phyloP scores from a whole-genome alignment of 2,888 invertebrate species.

The Cerceris rybyensis region DNA sequence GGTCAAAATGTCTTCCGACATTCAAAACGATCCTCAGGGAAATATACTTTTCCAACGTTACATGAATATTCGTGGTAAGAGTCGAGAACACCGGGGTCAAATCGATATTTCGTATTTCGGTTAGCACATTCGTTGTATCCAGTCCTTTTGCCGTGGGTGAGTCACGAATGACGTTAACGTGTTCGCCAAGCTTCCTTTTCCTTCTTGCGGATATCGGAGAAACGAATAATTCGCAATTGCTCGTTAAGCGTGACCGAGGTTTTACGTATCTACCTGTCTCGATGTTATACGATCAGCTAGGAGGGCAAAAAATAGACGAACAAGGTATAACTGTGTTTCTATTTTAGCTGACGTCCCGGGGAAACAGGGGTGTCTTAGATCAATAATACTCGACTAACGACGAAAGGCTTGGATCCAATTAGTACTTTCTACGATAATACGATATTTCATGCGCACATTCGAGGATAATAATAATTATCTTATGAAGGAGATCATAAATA shows the following conservation, averaged over 20 bases:
- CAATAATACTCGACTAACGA: not conserved
- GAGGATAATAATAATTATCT: no score
- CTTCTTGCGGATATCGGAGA: no score
- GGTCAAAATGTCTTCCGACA: not conserved
- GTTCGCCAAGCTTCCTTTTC: not conserved
- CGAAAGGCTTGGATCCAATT: no score
- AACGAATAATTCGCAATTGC: no score
- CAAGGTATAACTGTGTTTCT: not conserved
- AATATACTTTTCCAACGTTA: not conserved
- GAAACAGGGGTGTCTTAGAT: not conserved
- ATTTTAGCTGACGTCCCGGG: not conserved
- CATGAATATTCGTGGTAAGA: not conserved
- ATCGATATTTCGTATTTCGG: conserved; percentile 15
- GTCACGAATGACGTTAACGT: conserved; percentile 33
- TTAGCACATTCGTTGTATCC: not conserved
- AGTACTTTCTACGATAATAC: no score
- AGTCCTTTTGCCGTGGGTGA: conserved; percentile 6
- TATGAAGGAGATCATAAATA: no score
- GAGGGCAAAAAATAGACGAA: not conserved
- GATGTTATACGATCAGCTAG: not conserved
- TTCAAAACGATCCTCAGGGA: not conserved
- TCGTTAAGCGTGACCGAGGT: no score
- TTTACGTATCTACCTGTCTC: no score
- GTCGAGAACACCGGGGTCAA: not conserved
- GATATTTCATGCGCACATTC: no score